phyloP scores from a whole-genome alignment of 2,797 vertebrate species.

The Gallinago solitaria region DNA sequence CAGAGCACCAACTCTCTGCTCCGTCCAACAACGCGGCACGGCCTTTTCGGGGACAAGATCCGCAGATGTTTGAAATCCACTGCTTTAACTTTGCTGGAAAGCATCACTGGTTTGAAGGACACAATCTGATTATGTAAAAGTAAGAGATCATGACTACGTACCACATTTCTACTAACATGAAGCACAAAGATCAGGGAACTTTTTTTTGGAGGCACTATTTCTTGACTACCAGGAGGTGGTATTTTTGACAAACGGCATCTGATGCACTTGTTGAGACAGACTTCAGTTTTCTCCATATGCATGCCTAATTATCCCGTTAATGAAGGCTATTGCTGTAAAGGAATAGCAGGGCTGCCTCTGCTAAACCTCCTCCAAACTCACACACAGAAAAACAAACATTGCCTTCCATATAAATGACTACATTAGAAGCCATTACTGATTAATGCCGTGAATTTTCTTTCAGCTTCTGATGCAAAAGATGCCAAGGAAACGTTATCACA shows the following conservation, averaged over 20 bases:
- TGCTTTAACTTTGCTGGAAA: background rate
- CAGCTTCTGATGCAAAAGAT: background rate
- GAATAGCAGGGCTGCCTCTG: background rate
- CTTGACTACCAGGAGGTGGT: background rate
- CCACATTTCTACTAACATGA: background rate
- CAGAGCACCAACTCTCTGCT: background rate
- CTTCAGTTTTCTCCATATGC: background rate
- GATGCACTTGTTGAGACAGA: background rate
- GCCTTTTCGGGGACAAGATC: background rate
- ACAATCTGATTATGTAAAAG: background rate
- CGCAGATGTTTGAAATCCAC: background rate
- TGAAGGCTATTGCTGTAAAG: background rate
- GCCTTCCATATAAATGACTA: slow-evolving; percentile 4
- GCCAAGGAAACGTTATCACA: slow-evolving; percentile 2
- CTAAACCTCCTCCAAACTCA: slow-evolving; percentile 21
- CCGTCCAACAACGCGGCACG: background rate
- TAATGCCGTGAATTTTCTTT: background rate
- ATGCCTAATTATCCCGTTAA: slow-evolving; percentile 25
- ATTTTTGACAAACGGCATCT: slow-evolving; percentile 6
- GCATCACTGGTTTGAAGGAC: background rate
- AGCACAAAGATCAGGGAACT: background rate
- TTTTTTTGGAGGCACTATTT: background rate
- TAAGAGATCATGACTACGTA: background rate
- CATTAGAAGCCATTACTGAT: slow-evolving; percentile 10
- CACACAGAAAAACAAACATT: slow-evolving; percentile 13